Base-by-base conservation (phyloP, 2,888 invertebrate genomes). In the Deroplatys truncata region DNA sequence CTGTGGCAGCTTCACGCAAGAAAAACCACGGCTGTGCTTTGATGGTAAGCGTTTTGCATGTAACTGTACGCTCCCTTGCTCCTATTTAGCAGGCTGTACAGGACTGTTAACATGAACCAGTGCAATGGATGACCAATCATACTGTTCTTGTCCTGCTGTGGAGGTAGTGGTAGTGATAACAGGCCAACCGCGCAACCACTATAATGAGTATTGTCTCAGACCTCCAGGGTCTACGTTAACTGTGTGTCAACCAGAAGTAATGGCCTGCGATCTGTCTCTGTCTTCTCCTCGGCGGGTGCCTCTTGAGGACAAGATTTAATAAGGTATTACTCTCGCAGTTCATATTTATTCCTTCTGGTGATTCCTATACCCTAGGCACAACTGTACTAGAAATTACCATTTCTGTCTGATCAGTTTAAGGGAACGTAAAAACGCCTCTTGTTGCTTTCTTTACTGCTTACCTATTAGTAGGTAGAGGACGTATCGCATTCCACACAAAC, bases 181-280 rank as follows among this genome's bases (percentile, higher is more conserved):
- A 56, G 56, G 16, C 16, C 49, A 56, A 72, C 56, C 56, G 20
- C 56, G 88, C 84, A 86, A 56, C 87, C 82, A 89, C 56, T 88
- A 88, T 88, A 89, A 85, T 86, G 87, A 89, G 89, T 88, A 89
- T 89, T 89, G 89, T 89, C 89, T 89, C 88, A 86, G 43, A 25
- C 85, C 85, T 86, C 85, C 43, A 82, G 83, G 85, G 83, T 86
- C 86, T 35, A 28, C 86, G 85, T 82, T 49, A 72, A 86, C 82
- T 86, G 85, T 85, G 43, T 89, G 88, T 89, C 89, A 87, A 89
- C 89, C 83, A 84, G 85, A 88, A 89, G 88, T 89, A 89, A 89
- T 89, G 86, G 89, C 88, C 56, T 56, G 86, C 85, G 31, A 89
- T 89, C 84, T 89, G 88, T 89, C 89, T 84, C 72, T 88, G 89